Conservation (phyloP, 2,113 vertebrate species). For the Eulemur macaco region DNA sequence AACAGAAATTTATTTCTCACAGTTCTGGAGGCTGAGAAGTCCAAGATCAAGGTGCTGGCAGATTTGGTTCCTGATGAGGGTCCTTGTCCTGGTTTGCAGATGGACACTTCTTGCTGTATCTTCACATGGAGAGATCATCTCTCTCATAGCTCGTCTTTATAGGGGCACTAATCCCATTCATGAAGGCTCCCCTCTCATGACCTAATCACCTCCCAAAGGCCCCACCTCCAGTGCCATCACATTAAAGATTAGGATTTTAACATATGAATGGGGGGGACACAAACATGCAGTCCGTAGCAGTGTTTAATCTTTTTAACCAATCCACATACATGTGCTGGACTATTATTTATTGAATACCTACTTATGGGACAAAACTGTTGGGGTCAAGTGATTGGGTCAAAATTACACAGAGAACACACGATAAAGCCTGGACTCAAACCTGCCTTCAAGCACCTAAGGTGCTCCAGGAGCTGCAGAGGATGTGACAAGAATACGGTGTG, state of each 20-base stretch:
- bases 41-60: neutral
- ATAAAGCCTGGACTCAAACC: neutral
- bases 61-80: neutral
- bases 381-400: neutral
- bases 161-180: neutral
- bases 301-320: slow-evolving; percentile 37
- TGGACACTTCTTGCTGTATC: neutral
- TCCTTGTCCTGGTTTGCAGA: neutral
- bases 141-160: neutral
- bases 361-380: neutral
- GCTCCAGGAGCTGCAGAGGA: neutral
- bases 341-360: slow-evolving; percentile 12
- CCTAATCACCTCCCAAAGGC: neutral
- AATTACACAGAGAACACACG: neutral
- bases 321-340: neutral
- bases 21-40: neutral
- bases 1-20: neutral
- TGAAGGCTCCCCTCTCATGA: neutral
- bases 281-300: neutral
- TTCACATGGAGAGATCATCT: neutral
- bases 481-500: neutral
- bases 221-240: neutral
- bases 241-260: neutral
- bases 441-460: neutral
- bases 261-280: neutral